Base-by-base conservation (phyloP, 1,140 invertebrate genomes). In the Diachasma alloeum region DNA sequence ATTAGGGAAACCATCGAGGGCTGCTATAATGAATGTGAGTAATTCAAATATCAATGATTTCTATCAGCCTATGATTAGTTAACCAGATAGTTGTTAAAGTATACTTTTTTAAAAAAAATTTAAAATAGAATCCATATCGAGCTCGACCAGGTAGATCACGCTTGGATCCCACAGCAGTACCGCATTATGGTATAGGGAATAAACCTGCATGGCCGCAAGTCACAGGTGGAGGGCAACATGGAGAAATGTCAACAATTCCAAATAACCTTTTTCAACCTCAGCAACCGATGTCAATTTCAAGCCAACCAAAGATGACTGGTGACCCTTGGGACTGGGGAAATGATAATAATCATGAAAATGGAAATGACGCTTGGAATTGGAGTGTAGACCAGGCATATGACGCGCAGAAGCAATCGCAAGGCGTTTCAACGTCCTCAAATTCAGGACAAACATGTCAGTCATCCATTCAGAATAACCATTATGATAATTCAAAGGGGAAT, bases 321-420 rank as follows among this genome's bases (percentile, higher is more conserved):
- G 86, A 89, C 79, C 67, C 87, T 3, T 88, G 88, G 87, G 83
- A 87, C 15, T 87, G 85, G 86, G 82, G 83, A 6, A 78, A 81
- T 11, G 86, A 86, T 22, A 79, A 82, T 46, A 79, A 81, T 42
- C 37, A 72, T 13, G 86, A 86, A 48, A 87, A 86, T 79, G 85
- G 83, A 8, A 89, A 88, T 73, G 86, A 90, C 78, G 85, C 86
- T 0, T 90, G 88, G 87, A 85, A 90, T 66, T 90, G 87, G 87
- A 89, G 84, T 75, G 76, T 88, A 37, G 88, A 90, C 66, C 87
- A 87, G 67, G 83, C 87, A 42, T 19, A 83, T 0, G 86, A 88
- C 53, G 37, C 46, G 19, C 80, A 84, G n/a, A 75, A 80, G 9
- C 80, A 81, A 26, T 78, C 75, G 17, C 78, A 74, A 10, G 71